phyloP scores from a whole-genome alignment of 1,140 invertebrate species.

The Berghia stephanieae region DNA sequence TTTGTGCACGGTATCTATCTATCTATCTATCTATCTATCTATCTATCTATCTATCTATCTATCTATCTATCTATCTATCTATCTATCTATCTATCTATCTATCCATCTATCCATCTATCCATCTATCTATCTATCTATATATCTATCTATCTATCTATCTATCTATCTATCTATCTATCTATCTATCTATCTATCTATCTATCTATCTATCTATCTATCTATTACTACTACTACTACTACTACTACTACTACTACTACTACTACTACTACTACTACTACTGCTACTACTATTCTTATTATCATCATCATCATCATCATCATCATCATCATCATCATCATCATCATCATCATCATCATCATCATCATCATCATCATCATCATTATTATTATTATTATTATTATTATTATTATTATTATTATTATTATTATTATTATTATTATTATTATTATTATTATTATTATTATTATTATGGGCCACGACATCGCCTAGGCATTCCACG shows the following conservation, averaged over 20 bases:
- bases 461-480: too few relatives aligned
- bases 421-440: too few relatives aligned
- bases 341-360: too few relatives aligned
- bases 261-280: neutral
- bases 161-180: constrained; percentile 15
- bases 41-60: neutral
- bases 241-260: neutral
- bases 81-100: neutral
- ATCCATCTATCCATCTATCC: neutral
- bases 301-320: too few relatives aligned
- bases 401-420: too few relatives aligned
- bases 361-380: too few relatives aligned
- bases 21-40: neutral
- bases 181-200: constrained; percentile 12
- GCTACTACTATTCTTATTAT: too few relatives aligned
- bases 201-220: constrained; percentile 8
- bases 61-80: neutral
- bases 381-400: too few relatives aligned
- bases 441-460: too few relatives aligned
- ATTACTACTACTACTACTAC: neutral
- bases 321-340: too few relatives aligned
- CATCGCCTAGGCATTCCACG: too few relatives aligned
- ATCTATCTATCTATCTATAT: neutral
- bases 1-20: constrained; percentile 11
- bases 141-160: neutral